Evolutionary conservation across 2,113 vertebrate species (phyloP).

Genomic region (Meles meles): DNA sequence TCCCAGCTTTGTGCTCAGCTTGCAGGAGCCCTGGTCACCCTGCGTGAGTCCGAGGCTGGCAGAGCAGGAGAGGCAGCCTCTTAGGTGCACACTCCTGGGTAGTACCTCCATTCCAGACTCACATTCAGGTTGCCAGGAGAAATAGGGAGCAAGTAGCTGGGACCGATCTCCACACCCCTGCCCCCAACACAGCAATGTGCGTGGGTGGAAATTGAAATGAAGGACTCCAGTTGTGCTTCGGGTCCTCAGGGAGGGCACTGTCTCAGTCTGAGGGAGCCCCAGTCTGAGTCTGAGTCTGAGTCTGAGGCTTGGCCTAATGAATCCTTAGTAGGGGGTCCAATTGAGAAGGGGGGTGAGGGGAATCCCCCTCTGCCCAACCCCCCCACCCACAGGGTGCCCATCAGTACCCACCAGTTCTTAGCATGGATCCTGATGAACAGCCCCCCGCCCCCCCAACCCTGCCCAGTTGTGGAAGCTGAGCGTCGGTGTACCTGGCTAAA

Average conservation of each 20-base stretch:
- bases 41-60: rapidly evolving
- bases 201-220: neutral
- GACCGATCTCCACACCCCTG: neutral
- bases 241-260: rapidly evolving
- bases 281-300: neutral
- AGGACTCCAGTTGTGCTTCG: rapidly evolving
- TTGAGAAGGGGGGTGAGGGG: neutral
- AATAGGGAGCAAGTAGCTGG: neutral
- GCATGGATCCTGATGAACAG: neutral
- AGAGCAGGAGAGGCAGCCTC: neutral
- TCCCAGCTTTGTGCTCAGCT: constrained; percentile 15
- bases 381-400: neutral
- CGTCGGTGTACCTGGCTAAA: rapidly evolving
- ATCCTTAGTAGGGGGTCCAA: neutral
- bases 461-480: too few relatives aligned
- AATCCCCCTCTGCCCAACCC: neutral
- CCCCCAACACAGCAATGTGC: neutral
- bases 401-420: neutral
- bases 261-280: neutral
- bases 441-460: neutral
- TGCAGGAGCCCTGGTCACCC: neutral
- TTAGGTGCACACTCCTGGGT: neutral
- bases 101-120: neutral
- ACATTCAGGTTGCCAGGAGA: neutral
- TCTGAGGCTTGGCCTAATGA: neutral